These are phyloP conservation scores for Anoncus sp. DNA, from an alignment of 2,888 invertebrate genomes.

Conservation along the genomic window DNA sequence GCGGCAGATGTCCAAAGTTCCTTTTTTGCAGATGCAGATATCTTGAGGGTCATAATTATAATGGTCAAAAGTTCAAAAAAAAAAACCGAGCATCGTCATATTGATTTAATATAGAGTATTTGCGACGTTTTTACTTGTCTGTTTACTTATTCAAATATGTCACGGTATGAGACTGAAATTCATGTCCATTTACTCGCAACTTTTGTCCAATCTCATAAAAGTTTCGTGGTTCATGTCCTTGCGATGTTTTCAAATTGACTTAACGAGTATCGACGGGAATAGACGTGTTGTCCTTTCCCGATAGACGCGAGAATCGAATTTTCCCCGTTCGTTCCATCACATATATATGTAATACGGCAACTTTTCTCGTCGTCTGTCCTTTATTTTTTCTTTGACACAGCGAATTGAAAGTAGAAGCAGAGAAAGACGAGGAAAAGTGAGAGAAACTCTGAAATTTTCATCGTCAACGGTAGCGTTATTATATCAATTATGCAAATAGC, in stretches of 20 bases:
- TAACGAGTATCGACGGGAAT: constrained; percentile 37
- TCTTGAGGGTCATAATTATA: too few relatives aligned
- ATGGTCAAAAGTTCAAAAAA: too few relatives aligned
- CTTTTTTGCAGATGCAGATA: too few relatives aligned
- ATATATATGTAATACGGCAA: too few relatives aligned
- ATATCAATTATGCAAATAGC: constrained; percentile 75
- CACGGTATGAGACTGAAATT: not conserved
- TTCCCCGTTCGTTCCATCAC: not conserved
- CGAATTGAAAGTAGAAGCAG: not conserved
- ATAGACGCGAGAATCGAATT: constrained; percentile 3
- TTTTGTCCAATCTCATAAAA: constrained; percentile 47
- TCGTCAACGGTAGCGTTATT: constrained; percentile 70
- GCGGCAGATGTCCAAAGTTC: too few relatives aligned
- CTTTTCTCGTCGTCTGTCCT: too few relatives aligned
- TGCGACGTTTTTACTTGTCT: too few relatives aligned
- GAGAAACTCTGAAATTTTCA: constrained; percentile 17
- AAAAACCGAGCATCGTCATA: too few relatives aligned
- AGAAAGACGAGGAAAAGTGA: not conserved
- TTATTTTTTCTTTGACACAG: not conserved
- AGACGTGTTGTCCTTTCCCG: constrained; percentile 29
- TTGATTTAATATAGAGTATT: too few relatives aligned
- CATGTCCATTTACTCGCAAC: constrained; percentile 6
- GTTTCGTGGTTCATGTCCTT: constrained; percentile 21
- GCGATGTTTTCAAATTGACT: constrained; percentile 46
- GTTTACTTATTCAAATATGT: not conserved